These are phyloP conservation scores for Mixornis gularis DNA, from an alignment of 2,113 vertebrate genomes.

Conservation along the genomic window DNA sequence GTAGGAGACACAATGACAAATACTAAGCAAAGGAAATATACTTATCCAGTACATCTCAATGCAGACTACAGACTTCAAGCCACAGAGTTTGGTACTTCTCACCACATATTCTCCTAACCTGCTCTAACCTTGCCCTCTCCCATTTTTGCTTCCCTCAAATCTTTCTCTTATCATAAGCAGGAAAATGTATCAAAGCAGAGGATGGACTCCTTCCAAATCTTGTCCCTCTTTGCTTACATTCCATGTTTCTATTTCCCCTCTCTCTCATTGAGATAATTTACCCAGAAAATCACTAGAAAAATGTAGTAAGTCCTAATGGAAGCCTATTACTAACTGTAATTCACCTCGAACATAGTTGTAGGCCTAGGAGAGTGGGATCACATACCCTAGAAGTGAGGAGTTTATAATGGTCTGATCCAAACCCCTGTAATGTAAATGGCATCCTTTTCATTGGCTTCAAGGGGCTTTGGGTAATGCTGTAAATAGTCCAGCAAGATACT, in stretches of 20 bases:
- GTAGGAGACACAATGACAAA: background rate
- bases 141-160: background rate
- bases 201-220: background rate
- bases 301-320: background rate
- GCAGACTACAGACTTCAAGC: background rate
- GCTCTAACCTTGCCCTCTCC: background rate
- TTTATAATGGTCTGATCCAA: background rate
- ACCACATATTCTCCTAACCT: background rate
- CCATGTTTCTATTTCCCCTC: background rate
- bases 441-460: conserved; percentile 26
- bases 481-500: conserved; percentile 32
- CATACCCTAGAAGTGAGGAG: background rate
- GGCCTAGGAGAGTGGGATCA: background rate
- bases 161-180: background rate
- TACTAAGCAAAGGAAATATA: background rate
- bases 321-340: background rate
- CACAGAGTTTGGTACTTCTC: background rate
- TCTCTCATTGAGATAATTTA: background rate
- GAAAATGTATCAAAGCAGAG: background rate
- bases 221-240: background rate
- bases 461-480: background rate
- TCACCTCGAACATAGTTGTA: background rate
- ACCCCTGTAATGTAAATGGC: conserved; percentile 9
- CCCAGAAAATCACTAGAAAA: background rate
- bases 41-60: background rate